These are phyloP conservation scores for Pyrrhia umbra DNA, from an alignment of 2,888 invertebrate genomes.

Conservation along the genomic window DNA sequence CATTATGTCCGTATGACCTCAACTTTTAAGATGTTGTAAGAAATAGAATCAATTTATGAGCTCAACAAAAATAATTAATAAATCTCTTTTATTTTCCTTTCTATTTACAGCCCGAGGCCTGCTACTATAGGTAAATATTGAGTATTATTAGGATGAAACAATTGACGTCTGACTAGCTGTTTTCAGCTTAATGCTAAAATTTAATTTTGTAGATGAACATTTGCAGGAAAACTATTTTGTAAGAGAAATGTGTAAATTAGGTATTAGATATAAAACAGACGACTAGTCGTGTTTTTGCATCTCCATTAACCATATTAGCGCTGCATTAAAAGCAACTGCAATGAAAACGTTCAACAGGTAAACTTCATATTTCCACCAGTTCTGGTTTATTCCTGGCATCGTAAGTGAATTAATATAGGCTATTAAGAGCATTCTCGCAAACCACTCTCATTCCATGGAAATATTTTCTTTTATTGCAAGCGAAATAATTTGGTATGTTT, in stretches of 20 bases:
- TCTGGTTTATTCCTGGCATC: background rate
- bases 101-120: background rate
- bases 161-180: background rate
- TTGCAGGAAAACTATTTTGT: background rate
- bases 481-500: slow-evolving; percentile 17
- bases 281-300: background rate
- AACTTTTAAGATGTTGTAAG: background rate
- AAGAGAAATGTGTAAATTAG: slow-evolving; percentile 1
- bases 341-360: background rate
- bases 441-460: background rate
- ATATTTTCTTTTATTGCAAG: slow-evolving; percentile 6
- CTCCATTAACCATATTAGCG: background rate
- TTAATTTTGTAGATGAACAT: background rate
- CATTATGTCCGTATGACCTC: background rate
- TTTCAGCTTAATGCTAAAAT: slow-evolving; percentile 1
- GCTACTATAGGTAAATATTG: background rate
- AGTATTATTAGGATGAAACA: slow-evolving; percentile 4
- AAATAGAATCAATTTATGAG: background rate
- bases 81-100: slow-evolving; percentile 10
- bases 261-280: background rate
- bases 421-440: slow-evolving; percentile 11
- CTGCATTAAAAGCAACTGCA: background rate
- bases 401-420: slow-evolving; percentile 3
- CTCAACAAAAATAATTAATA: slow-evolving; percentile 2
- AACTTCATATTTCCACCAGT: slow-evolving; percentile 9